Evolutionary conservation across 2,113 vertebrate species (phyloP), one percentile per base, ranked within the genome.

Genomic region (Coptodon bakossiorum): DNA sequence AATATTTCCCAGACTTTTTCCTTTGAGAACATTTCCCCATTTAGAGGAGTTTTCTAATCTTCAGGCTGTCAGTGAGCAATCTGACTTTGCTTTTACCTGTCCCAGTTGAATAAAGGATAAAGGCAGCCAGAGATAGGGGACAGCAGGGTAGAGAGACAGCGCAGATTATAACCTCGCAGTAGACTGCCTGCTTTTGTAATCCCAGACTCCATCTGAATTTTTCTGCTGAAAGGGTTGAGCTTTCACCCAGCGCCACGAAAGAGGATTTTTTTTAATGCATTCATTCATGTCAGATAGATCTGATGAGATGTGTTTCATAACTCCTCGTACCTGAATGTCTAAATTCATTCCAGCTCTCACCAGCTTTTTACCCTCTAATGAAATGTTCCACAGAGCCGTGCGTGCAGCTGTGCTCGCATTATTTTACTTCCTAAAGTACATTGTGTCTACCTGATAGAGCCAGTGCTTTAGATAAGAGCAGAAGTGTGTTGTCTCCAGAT

Each of bases 131-230:
- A 40, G 12, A 45, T 9, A 24, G 52, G 16, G 83, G 50, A 29
- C 50, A 50, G 59, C 71, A 29, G 52, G 36, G 59, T 9, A 34
- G 29, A 43, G n/a, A 34, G 52, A 84, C 82, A 22, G 29, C 83
- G 9, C 80, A 90, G 92, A 94, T 94, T 90, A 94, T 78, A 81
- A 80, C 53, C 38, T 82, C 36, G 31, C 83, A 82, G 34, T 40
- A 84, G 91, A 90, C 85, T 86, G 71, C 56, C 57, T 79, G 84
- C n/a, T 83, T 59, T 11, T 86, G 12, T 93, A 95, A 95, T 94
- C 91, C 85, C 81, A 57, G 14, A 84, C 80, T 88, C 31, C 50
- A 84, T 90, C 53, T 81, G 16, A 88, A 92, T 84, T 61, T 16
- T 86, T 93, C 73, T 83, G 29, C 56, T 82, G 78, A 90, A 86